phyloP scores from a whole-genome alignment of 2,113 vertebrate species.

The Nothocercus nigrocapillus region DNA sequence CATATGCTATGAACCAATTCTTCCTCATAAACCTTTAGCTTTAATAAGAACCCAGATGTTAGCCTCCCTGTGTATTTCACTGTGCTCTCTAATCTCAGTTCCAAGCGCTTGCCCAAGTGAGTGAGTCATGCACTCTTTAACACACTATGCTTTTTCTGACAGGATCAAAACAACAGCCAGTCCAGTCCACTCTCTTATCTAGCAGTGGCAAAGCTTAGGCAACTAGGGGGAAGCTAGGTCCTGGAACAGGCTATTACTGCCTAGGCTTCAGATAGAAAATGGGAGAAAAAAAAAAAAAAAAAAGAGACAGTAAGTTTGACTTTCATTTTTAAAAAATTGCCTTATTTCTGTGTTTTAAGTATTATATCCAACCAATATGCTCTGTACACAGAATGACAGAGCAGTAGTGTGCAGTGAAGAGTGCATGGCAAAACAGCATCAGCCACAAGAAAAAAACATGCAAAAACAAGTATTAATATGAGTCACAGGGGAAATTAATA shows the following conservation, averaged over 20 bases:
- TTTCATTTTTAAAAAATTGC: neutral
- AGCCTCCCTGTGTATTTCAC: neutral
- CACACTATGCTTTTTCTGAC: neutral
- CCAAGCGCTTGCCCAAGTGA: neutral
- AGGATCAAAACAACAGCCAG: neutral
- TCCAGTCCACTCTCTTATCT: neutral
- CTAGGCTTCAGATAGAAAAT: neutral
- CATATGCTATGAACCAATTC: neutral
- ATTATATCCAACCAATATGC: neutral
- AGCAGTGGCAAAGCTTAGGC: neutral
- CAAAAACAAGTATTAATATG: neutral
- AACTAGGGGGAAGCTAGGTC: neutral
- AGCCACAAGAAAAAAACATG: neutral
- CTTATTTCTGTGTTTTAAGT: neutral
- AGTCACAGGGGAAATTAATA: neutral
- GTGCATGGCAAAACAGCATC: neutral
- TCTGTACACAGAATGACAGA: neutral
- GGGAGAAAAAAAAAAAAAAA: neutral
- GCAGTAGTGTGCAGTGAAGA: neutral
- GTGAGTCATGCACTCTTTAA: neutral
- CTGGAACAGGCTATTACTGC: neutral
- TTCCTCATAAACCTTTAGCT: neutral
- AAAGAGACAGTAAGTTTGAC: neutral
- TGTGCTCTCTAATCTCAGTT: neutral
- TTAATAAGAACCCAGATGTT: neutral